A percentile compares a stretch with the other conserved stretches of the same genome.
phyloP scores from a whole-genome alignment of 2,888 invertebrate species.

The Drosophila crucigera region DNA sequence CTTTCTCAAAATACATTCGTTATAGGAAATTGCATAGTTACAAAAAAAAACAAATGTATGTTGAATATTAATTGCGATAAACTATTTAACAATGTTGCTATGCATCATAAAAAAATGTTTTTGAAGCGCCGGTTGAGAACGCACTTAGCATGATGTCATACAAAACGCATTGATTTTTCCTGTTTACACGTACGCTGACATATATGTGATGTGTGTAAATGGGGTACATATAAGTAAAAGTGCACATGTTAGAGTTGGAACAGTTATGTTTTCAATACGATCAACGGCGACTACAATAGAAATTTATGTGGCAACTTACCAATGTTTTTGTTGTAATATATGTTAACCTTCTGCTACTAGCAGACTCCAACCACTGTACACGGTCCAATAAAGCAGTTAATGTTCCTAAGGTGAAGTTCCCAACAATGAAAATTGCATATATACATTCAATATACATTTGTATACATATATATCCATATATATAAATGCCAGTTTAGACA shows the following conservation, averaged over 20 bases:
- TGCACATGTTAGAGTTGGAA: not conserved
- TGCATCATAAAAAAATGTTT: slow-evolving; percentile 12
- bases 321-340: slow-evolving; percentile 16
- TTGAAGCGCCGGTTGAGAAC: slow-evolving; percentile 18
- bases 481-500: slow-evolving; percentile 3
- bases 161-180: slow-evolving; percentile 48
- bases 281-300: not conserved
- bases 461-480: not conserved
- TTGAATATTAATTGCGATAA: not conserved
- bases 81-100: slow-evolving; percentile 42
- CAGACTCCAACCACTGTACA: not conserved
- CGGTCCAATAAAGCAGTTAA: not conserved
- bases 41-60: not conserved
- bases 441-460: slow-evolving; percentile 9
- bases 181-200: slow-evolving; percentile 1
- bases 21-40: slow-evolving; percentile 1
- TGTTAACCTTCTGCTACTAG: not conserved
- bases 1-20: not conserved
- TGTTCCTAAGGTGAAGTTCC: slow-evolving; percentile 4
- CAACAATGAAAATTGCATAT: slow-evolving; percentile 1
- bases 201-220: not conserved
- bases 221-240: not conserved
- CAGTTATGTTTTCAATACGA: not conserved
- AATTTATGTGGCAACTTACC: slow-evolving; percentile 19
- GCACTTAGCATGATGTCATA: slow-evolving; percentile 44